Evolutionary conservation across 2,113 vertebrate genomes (phyloP).

Genomic region (Gobio gobio): DNA sequence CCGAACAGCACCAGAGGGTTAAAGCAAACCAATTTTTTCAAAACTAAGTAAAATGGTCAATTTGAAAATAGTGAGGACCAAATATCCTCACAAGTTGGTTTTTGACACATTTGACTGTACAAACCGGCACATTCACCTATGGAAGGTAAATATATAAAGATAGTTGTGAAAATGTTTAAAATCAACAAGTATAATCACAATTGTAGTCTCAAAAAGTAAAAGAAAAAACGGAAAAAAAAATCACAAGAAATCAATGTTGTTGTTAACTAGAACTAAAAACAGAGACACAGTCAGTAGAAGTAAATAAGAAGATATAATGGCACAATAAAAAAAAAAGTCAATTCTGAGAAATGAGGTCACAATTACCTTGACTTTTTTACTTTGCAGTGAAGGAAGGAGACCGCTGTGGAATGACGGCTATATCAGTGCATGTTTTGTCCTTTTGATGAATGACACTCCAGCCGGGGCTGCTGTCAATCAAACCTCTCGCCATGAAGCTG

Average conservation of each 20-base stretch:
- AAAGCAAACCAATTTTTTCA: no score
- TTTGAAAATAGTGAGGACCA: no score
- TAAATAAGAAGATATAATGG: background rate
- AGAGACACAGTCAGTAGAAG: no score
- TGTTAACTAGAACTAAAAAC: background rate
- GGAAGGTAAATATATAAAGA: background rate
- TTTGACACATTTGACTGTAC: no score
- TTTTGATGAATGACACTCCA: constrained; percentile 58
- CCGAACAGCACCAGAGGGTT: no score
- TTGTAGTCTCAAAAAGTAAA: background rate
- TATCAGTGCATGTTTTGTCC: background rate
- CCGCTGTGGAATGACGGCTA: constrained; percentile 33
- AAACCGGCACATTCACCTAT: background rate
- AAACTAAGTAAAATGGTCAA: no score
- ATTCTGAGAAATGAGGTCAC: background rate
- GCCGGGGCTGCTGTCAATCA: constrained; percentile 54
- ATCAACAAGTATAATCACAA: background rate
- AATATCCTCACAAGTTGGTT: no score
- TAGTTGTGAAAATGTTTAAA: background rate
- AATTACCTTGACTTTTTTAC: background rate
- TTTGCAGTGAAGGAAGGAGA: background rate
- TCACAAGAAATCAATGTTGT: background rate
- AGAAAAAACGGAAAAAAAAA: no score
- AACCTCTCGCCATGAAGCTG: constrained; percentile 53
- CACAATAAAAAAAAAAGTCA: background rate